Evolutionary conservation across 2,113 vertebrate genomes (phyloP), one percentile per base, ranked within the genome.

Genomic region (Cyprinodon brontotheroides): DNA sequence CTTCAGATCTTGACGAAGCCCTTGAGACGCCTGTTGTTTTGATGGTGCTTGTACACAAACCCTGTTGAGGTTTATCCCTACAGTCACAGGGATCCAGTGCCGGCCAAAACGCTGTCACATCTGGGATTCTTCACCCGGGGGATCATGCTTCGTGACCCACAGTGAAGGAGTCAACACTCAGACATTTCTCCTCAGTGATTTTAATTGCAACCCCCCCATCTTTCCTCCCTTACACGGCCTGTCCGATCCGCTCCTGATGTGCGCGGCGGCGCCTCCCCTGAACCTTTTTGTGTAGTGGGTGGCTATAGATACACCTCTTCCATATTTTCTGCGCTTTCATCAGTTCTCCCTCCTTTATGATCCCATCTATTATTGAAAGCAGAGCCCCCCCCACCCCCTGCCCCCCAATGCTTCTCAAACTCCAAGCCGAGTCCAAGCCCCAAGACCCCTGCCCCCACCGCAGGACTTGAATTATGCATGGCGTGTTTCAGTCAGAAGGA

Each of bases 311-410:
- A 77, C 81, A 79, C 60, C 74, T 72, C 79, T 73, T 64, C 48
- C 50, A 72, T 69, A 74, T 75, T 65, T 37, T 72, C 61, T 74
- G 47, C 77, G 77, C 83, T 87, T 91, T 87, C 86, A 83, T 90
- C 90, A 83, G 78, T 89, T 82, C 71, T 86, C 80, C 79, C 86
- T 88, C 77, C 90, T 92, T 79, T 80, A 68, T 37, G 79, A 91
- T 88, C 85, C 82, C 89, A 94, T 94, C 82, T 92, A 94, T 94
- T 94, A 94, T 94, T 94, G 86, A 94, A 94, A 92, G 74, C 91
- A 92, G 87, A 77, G 90, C 79, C 80, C 68, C 84, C n/a, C 78
- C 72, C 85, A 72, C 74, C 82, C 78, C 72, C 83, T 82, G 70
- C 74, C 73, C 71, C 80, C 70, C 45, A 7, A 39, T 17, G 36